These are phyloP conservation scores for Leptinotarsa texana DNA, from an alignment of 1,140 invertebrate genomes.

Conservation along the genomic window DNA sequence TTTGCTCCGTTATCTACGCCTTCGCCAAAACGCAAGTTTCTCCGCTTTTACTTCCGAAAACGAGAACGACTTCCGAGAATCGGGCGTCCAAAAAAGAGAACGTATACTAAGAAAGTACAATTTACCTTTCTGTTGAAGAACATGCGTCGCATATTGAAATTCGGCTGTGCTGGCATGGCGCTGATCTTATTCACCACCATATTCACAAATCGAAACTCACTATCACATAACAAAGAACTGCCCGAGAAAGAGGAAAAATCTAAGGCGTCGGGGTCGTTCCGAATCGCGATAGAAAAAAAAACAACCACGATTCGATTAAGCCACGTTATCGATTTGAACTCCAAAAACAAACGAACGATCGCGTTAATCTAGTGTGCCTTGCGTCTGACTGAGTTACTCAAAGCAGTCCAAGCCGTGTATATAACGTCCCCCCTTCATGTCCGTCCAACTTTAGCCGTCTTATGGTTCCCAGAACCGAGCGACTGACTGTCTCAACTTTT, in stretches of 20 bases:
- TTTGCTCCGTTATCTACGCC: too few relatives aligned
- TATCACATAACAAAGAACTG: conserved; percentile 34
- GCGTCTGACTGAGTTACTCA: not conserved
- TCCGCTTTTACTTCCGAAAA: too few relatives aligned
- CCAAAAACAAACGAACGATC: not conserved
- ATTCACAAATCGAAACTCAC: conserved; percentile 20
- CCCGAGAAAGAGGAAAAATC: not conserved
- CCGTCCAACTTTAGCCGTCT: conserved; percentile 21
- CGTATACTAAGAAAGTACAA: not conserved
- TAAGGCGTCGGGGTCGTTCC: not conserved
- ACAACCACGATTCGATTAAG: not conserved
- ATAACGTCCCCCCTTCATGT: conserved; percentile 39
- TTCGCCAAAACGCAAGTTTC: too few relatives aligned
- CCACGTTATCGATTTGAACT: conserved; percentile 2
- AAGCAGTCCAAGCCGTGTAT: not conserved
- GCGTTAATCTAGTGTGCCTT: not conserved
- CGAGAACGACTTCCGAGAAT: too few relatives aligned
- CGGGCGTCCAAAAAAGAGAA: too few relatives aligned
- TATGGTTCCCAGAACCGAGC: not conserved
- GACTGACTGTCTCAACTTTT: conserved; percentile 14
- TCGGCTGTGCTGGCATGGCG: conserved; percentile 43
- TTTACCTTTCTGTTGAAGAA: conserved; percentile 44
- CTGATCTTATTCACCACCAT: conserved; percentile 48
- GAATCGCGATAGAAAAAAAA: not conserved
- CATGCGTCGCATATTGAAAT: conserved; percentile 43